Evolutionary conservation across 2,888 invertebrate genomes (phyloP).

Genomic region (Stenolophus ochropezus): DNA sequence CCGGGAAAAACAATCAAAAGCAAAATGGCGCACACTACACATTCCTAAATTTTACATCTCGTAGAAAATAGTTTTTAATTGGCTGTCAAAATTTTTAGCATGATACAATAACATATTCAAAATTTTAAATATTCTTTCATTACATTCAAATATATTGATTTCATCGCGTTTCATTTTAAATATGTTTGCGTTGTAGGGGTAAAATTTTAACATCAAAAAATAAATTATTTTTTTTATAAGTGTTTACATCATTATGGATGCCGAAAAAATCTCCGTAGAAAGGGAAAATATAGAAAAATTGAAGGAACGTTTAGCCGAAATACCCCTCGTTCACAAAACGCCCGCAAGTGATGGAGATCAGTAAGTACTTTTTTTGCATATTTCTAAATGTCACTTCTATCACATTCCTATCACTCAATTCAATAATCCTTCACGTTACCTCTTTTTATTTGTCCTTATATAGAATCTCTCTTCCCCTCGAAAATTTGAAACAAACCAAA

Average conservation of each 20-base stretch:
- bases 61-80: conserved; percentile 42
- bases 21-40: conserved; percentile 49
- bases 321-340: conserved; percentile 50
- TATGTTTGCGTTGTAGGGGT: neutral
- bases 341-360: conserved; percentile 2
- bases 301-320: conserved; percentile 52
- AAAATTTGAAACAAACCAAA: conserved; percentile 23
- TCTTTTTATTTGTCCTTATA: neutral
- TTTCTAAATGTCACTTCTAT: conserved; percentile 14
- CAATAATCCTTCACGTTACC: neutral
- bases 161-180: neutral
- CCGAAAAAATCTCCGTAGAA: neutral
- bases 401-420: neutral
- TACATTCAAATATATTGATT: conserved; percentile 18
- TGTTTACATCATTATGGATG: conserved; percentile 38
- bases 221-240: conserved; percentile 20
- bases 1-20: conserved; percentile 40
- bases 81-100: conserved; percentile 59
- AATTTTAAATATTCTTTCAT: conserved; percentile 21
- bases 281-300: conserved; percentile 23
- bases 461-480: neutral
- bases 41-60: conserved; percentile 39
- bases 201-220: neutral
- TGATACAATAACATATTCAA: conserved; percentile 37
- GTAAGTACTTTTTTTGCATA: conserved; percentile 36